These are phyloP conservation scores for Girardia tigrina DNA, from an alignment of 2,888 invertebrate genomes.

Conservation along the genomic window DNA sequence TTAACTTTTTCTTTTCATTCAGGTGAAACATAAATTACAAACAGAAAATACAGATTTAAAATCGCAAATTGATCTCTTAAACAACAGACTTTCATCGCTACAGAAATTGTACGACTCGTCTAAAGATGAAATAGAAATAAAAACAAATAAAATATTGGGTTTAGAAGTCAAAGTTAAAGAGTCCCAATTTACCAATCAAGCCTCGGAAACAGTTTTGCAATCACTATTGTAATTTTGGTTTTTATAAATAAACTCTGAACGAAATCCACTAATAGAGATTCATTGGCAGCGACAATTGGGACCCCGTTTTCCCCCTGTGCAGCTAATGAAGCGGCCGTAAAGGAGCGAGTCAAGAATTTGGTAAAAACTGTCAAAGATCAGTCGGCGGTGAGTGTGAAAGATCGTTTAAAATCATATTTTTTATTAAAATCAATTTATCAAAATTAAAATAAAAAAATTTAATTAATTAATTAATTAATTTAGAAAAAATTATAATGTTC, in stretches of 20 bases:
- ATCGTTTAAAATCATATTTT: too few relatives aligned
- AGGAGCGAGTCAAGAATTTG: neutral
- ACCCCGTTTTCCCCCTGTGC: conserved; percentile 13
- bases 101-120: neutral
- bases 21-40: neutral
- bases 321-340: neutral
- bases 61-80: conserved; percentile 7
- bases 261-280: neutral
- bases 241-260: too few relatives aligned
- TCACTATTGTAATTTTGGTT: neutral
- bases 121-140: neutral
- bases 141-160: neutral
- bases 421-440: too few relatives aligned
- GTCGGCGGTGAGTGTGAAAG: neutral
- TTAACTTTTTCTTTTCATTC: neutral
- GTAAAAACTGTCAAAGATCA: conserved; percentile 1
- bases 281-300: neutral
- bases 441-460: too few relatives aligned
- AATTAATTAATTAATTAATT: too few relatives aligned
- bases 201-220: conserved; percentile 4
- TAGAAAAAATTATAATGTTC: too few relatives aligned
- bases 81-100: neutral
- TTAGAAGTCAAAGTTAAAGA: neutral
- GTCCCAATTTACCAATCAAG: neutral
- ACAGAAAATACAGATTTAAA: neutral